These are phyloP conservation scores for Sciurus vulgaris DNA, from an alignment of 2,797 vertebrate genomes.

Conservation along the genomic window DNA sequence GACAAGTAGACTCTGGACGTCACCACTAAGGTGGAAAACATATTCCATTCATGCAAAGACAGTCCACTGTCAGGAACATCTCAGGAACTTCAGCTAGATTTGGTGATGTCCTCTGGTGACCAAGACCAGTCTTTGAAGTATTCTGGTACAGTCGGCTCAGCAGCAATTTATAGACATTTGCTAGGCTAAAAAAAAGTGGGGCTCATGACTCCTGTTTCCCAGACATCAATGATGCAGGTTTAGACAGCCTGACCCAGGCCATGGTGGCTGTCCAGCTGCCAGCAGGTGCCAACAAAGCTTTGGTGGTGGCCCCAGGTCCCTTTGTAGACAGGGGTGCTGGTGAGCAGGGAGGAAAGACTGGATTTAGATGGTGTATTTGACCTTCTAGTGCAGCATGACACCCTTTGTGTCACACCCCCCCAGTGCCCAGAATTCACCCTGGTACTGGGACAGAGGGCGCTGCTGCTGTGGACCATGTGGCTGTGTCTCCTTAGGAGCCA, in stretches of 20 bases:
- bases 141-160: not conserved
- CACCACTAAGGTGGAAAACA: too few species aligned
- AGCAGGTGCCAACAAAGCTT: not conserved
- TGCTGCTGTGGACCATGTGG: not conserved
- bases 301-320: too few species aligned
- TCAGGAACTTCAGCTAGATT: not conserved
- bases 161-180: not conserved
- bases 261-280: not conserved
- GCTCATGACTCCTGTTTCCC: not conserved
- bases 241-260: not conserved
- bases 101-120: not conserved
- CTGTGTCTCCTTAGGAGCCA: not conserved
- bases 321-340: not conserved
- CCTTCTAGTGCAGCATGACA: not conserved
- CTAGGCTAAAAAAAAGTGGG: not conserved
- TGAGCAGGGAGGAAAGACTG: not conserved
- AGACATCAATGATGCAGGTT: not conserved
- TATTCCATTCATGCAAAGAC: not conserved
- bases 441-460: not conserved
- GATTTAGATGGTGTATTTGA: fast-evolving
- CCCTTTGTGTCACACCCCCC: not conserved
- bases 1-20: not conserved
- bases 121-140: not conserved
- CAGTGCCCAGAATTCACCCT: not conserved
- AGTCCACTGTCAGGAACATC: not conserved